Percentiles rank a stretch among this genome's conserved stretches.
phyloP scores from a whole-genome alignment of 2,888 invertebrate species.

The Hyles lineata region DNA sequence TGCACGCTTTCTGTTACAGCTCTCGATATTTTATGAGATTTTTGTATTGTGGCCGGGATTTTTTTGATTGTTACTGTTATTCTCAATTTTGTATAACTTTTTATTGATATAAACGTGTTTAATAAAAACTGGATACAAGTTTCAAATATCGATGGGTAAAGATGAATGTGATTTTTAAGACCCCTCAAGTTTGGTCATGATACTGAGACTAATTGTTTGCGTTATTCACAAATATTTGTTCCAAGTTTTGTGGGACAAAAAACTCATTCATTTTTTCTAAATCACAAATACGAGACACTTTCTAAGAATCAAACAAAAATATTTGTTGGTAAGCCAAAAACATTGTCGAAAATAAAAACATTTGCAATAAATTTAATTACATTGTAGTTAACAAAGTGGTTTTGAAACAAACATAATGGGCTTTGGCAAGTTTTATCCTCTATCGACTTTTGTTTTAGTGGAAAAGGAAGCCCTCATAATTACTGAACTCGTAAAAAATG shows the following conservation, averaged over 20 bases:
- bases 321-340: neutral
- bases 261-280: too few species aligned
- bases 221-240: too few species aligned
- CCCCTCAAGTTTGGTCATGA: too few species aligned
- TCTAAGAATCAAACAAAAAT: too few species aligned
- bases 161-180: too few species aligned
- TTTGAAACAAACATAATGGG: neutral
- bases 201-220: too few species aligned
- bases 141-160: too few species aligned
- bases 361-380: neutral
- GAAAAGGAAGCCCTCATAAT: conserved; percentile 1
- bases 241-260: too few species aligned
- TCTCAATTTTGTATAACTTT: too few species aligned
- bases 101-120: too few species aligned
- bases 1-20: conserved; percentile 6
- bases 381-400: neutral
- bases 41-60: neutral
- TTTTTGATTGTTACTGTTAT: neutral
- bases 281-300: too few species aligned
- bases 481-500: neutral
- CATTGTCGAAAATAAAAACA: neutral
- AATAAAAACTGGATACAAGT: too few species aligned
- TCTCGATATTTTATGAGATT: neutral
- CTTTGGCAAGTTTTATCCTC: conserved; percentile 1
- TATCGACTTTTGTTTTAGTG: conserved; percentile 17